Evolutionary conservation across 2,797 vertebrate genomes (phyloP).

Genomic region (Tinamus major): DNA sequence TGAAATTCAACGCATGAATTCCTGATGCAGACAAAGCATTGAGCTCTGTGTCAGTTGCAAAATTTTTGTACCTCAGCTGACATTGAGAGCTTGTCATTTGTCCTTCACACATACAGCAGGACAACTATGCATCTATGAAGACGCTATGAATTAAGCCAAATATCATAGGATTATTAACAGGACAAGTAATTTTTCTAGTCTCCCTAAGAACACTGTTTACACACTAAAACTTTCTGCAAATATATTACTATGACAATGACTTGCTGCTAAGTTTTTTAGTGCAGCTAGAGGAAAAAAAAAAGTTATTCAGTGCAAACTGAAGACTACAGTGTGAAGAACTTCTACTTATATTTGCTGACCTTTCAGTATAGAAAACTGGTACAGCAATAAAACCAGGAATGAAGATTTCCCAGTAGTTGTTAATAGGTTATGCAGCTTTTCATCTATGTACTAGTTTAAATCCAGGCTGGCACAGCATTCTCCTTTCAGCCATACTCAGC

Average conservation of each 20-base stretch:
- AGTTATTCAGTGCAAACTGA: background rate
- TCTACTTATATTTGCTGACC: background rate
- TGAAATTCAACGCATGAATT: background rate
- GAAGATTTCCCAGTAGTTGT: background rate
- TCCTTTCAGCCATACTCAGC: background rate
- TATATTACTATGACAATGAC: background rate
- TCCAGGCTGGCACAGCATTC: background rate
- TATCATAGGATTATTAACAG: background rate
- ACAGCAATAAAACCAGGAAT: background rate
- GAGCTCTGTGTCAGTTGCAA: background rate
- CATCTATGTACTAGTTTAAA: slow-evolving; percentile 13
- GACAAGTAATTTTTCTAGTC: background rate
- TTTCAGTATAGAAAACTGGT: background rate
- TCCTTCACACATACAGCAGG: slow-evolving; percentile 17
- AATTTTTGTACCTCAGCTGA: slow-evolving; percentile 1
- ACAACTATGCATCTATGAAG: background rate
- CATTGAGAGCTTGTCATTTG: slow-evolving; percentile 12
- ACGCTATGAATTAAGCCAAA: slow-evolving; percentile 9
- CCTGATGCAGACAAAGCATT: background rate
- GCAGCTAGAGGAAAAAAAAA: slow-evolving; percentile 2
- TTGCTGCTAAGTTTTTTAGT: slow-evolving; percentile 15
- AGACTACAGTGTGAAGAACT: background rate
- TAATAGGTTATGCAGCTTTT: slow-evolving; percentile 11
- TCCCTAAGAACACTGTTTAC: slow-evolving; percentile 21
- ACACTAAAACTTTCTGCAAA: background rate